phyloP scores from a whole-genome alignment of 2,888 invertebrate species.

The Pandemis cinnamomeana region DNA sequence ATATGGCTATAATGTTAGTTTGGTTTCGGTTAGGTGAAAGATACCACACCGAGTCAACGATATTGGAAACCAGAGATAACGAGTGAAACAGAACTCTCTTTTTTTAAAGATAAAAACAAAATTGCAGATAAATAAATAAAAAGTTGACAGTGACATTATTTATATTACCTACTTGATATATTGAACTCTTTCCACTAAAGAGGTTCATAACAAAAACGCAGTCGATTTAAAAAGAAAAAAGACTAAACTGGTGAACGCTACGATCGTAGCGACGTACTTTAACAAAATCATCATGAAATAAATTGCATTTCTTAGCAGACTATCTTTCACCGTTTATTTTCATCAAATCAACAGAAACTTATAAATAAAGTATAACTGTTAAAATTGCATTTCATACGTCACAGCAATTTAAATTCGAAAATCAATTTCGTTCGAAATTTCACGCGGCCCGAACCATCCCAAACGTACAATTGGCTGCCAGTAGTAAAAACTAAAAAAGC shows the following conservation, averaged over 20 bases:
- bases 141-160: background rate
- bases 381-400: conserved; percentile 20
- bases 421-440: conserved; percentile 38
- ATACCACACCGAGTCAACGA: conserved; percentile 29
- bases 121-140: background rate
- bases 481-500: conserved; percentile 34
- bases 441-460: conserved; percentile 33
- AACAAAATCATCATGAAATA: no score
- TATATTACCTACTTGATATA: background rate
- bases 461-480: conserved; percentile 32
- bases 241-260: no score
- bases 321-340: no score
- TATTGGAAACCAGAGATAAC: conserved; percentile 34
- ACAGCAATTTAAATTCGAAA: conserved; percentile 24
- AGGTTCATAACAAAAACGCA: background rate
- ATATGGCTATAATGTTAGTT: background rate
- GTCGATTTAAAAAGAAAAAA: no score
- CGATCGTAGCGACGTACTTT: no score
- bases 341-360: background rate
- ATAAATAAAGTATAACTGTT: conserved; percentile 1
- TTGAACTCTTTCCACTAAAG: background rate
- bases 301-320: no score
- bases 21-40: conserved; percentile 13
- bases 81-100: conserved; percentile 6
- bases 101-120: conserved; percentile 10